Conservation (phyloP, 2,888 invertebrate genomes). For the Epinotia bilunana region DNA sequence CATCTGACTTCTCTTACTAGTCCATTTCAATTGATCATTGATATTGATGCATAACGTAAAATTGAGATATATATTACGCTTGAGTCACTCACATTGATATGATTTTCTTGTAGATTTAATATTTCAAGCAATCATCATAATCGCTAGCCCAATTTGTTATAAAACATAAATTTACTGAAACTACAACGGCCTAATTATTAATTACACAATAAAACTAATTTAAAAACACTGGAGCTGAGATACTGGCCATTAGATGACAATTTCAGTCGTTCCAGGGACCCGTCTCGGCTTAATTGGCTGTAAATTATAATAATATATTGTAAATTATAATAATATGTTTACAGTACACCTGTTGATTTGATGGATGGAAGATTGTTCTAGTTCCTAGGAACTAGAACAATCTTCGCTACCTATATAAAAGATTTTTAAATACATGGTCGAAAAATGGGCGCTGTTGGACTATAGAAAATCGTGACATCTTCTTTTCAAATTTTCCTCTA, state of each 20-base stretch:
- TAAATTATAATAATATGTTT: slow-evolving; percentile 37
- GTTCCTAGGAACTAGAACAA: neutral
- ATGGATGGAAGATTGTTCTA: no score
- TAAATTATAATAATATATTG: slow-evolving; percentile 40
- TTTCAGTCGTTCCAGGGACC: slow-evolving; percentile 34
- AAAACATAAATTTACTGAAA: neutral
- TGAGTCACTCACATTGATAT: no score
- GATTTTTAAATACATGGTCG: neutral
- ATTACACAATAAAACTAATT: slow-evolving; percentile 35
- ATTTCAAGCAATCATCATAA: neutral
- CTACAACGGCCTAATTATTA: slow-evolving; percentile 28
- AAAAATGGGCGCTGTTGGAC: neutral
- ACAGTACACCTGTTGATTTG: slow-evolving; percentile 32
- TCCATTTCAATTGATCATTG: no score
- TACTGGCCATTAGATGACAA: slow-evolving; percentile 39
- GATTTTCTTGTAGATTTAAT: no score
- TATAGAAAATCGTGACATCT: no score
- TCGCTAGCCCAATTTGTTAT: neutral
- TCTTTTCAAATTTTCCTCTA: no score
- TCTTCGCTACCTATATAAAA: no score
- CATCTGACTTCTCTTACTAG: no score
- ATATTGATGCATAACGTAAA: no score
- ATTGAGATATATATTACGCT: no score
- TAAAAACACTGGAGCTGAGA: slow-evolving; percentile 33
- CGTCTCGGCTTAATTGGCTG: slow-evolving; percentile 38